Evolutionary conservation across 2,797 vertebrate species (phyloP), one percentile per base, ranked within the genome.

Genomic region (Catostomus latipinnis): DNA sequence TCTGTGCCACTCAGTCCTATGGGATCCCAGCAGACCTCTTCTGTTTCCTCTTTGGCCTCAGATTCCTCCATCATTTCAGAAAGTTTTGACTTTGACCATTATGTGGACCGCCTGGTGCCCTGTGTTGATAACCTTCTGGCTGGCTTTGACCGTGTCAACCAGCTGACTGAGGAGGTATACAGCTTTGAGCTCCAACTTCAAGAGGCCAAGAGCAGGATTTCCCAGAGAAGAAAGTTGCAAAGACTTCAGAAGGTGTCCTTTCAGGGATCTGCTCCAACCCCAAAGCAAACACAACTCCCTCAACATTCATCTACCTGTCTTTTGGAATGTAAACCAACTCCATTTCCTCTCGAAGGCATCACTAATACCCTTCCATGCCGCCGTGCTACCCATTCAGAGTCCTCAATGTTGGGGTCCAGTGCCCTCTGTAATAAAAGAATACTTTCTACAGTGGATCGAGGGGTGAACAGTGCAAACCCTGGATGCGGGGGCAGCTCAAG

Each of bases 81-180:
- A n/a, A 86, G 77, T 5, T 87, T 86, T 0, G 89, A 91, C 2
- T 78, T 90, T 8, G 87, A 87, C 68, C 82, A 85, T 9, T 83
- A 91, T 63, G 75, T 94, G 53, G 92, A 94, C 48, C 90, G 88
- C 8, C 89, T 96, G 48, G 81, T 89, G 50, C 90, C 91, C 0
- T 80, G 87, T 5, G 83, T 94, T 57, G 83, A 74, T 16, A 77
- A 78, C n/a, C 82, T 94, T 16, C 76, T 96, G 6, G 84, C 87
- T 60, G 72, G 74, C 18, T 93, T 96, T 9, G 93, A 95, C 78
- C 90, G 88, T 1, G 88, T 96, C 83, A 93, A 90, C 86, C 89
- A 88, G 77, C 48, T 93, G 22, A 90, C 82, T 0, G 88, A 93
- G 43, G 93, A 94, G 1, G 74, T 94, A 14, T 83, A 91, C 66